Percentiles rank a stretch among this genome's conserved stretches.
Conservation (phyloP, 2,113 vertebrate species). For the Oncorhynchus keta region DNA sequence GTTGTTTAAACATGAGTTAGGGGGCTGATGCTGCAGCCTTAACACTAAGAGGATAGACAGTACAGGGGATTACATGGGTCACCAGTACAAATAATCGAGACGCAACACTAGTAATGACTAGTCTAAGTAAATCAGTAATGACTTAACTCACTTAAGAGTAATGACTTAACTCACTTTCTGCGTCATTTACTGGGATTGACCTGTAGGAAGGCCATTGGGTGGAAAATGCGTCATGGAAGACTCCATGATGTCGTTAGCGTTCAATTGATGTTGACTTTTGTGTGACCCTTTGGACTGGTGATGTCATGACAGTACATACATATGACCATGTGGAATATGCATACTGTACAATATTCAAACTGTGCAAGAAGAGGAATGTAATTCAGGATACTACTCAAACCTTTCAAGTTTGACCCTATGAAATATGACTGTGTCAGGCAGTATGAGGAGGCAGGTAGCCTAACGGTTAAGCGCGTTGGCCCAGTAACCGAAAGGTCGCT, state of each 20-base stretch:
- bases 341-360: background rate
- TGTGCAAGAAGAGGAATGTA: background rate
- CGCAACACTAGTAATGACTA: constrained; percentile 29
- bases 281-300: background rate
- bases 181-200: constrained; percentile 48
- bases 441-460: background rate
- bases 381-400: background rate
- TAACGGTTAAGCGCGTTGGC: too few species aligned
- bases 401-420: background rate
- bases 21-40: constrained; percentile 38
- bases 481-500: too few species aligned
- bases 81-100: constrained; percentile 46
- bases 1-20: constrained; percentile 23
- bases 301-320: background rate
- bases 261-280: background rate
- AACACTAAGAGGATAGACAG: constrained; percentile 56
- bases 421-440: background rate
- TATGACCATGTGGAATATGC: background rate
- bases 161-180: constrained; percentile 41
- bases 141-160: constrained; percentile 39
- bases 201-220: constrained; percentile 19
- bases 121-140: background rate
- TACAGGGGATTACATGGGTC: constrained; percentile 51
- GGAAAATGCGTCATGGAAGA: constrained; percentile 8
- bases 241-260: background rate